Percentiles rank a stretch among this genome's conserved stretches.
These are phyloP conservation scores for Eugnorisma glareosa DNA, from an alignment of 2,888 invertebrate species.

Conservation along the genomic window DNA sequence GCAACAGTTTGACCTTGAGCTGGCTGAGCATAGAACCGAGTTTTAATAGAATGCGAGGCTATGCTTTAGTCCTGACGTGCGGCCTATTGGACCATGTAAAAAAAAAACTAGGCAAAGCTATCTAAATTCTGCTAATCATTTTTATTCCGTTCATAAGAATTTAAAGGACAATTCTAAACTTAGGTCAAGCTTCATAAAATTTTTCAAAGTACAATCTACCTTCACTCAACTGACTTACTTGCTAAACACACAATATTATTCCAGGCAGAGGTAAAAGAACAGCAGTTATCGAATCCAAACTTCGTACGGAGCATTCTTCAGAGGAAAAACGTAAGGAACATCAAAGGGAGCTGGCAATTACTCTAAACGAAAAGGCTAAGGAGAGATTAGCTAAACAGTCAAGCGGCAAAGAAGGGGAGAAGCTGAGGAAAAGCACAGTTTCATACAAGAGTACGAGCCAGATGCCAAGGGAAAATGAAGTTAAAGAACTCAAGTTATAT, in stretches of 20 bases:
- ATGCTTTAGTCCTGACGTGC: background rate
- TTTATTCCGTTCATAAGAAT: background rate
- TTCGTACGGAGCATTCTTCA: constrained; percentile 97
- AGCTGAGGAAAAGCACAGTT: constrained; percentile 97
- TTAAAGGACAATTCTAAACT: background rate
- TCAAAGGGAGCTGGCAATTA: constrained; percentile 97
- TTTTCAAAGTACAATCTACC: background rate
- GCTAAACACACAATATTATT: constrained; percentile 56
- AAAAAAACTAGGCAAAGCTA: background rate
- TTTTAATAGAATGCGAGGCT: background rate
- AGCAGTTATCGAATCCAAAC: constrained; percentile 97
- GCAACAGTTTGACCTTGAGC: background rate
- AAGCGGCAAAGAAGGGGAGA: constrained; percentile 96
- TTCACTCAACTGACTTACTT: background rate
- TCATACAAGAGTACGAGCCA: constrained; percentile 98
- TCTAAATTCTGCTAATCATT: too few relatives aligned
- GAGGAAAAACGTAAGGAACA: constrained; percentile 99
- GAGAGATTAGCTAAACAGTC: constrained; percentile 97
- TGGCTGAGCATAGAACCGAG: background rate
- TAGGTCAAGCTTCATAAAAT: background rate
- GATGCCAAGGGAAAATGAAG: constrained; percentile 98
- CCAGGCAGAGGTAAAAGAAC: constrained; percentile 94
- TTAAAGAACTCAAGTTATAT: constrained; percentile 97
- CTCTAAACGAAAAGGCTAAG: constrained; percentile 97
- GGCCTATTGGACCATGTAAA: background rate